These are phyloP conservation scores for Chiloscyllium punctatum DNA, from an alignment of 2,797 vertebrate species.

Conservation along the genomic window DNA sequence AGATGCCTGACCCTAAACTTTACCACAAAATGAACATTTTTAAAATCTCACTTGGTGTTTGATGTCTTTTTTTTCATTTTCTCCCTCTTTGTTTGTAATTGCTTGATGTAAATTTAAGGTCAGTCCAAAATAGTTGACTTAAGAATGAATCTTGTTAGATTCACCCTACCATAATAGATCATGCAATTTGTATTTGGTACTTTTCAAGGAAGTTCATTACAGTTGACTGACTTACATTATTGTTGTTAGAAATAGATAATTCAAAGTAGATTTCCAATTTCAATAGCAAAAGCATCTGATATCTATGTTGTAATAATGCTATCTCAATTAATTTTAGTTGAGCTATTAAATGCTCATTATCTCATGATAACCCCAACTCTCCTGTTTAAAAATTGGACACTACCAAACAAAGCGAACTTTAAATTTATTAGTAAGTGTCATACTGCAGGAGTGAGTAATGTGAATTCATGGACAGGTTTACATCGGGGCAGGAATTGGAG, in stretches of 20 bases:
- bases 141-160: neutral
- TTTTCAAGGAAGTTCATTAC: neutral
- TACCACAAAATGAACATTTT: too few species aligned
- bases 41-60: too few species aligned
- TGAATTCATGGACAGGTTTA: too few species aligned
- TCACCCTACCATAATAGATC: neutral
- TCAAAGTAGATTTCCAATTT: neutral
- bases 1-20: too few species aligned
- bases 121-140: neutral
- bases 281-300: neutral
- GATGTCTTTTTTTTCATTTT: neutral
- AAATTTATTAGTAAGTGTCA: too few species aligned
- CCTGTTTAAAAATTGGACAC: too few species aligned
- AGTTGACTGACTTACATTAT: neutral
- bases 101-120: neutral
- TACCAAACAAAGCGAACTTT: too few species aligned
- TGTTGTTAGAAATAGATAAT: neutral
- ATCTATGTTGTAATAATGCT: neutral
- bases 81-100: neutral
- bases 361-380: neutral
- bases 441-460: too few species aligned
- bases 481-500: too few species aligned
- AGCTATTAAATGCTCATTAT: neutral
- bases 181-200: constrained; percentile 1
- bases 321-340: neutral